A percentile compares a stretch with the other conserved stretches of the same genome.
Evolutionary conservation across 2,888 invertebrate genomes (phyloP).

Genomic region (Dasysyrphus tricinctus): DNA sequence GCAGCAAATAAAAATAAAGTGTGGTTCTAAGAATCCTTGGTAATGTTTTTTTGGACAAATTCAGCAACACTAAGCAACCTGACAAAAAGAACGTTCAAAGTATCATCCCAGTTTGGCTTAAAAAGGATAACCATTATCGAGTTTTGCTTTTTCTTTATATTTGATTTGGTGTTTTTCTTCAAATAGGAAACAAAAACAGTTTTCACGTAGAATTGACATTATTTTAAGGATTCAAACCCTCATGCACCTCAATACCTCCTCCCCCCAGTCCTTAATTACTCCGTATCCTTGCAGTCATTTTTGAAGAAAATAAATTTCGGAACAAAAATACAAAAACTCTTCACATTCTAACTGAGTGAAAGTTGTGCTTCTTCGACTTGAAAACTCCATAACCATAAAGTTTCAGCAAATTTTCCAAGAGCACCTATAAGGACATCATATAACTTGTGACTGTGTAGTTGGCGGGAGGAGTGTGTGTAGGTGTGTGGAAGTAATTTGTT

Average conservation of each 20-base stretch:
- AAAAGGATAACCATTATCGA: background rate
- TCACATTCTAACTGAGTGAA: slow-evolving; percentile 1
- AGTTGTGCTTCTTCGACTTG: slow-evolving; percentile 25
- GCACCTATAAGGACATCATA: background rate
- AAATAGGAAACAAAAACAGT: background rate
- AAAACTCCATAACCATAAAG: slow-evolving; percentile 31
- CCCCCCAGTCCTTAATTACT: background rate
- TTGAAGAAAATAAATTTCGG: slow-evolving; percentile 2
- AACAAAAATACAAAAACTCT: slow-evolving; percentile 13
- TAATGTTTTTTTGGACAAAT: background rate
- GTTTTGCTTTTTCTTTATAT: background rate
- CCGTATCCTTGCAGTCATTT: slow-evolving; percentile 1
- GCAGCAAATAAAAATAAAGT: background rate
- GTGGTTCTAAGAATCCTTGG: background rate
- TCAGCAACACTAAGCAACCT: background rate
- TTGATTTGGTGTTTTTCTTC: background rate
- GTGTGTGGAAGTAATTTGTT: slow-evolving; percentile 33
- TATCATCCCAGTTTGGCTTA: background rate
- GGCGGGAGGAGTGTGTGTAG: background rate
- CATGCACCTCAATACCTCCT: background rate
- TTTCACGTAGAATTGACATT: slow-evolving; percentile 22
- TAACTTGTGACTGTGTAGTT: background rate
- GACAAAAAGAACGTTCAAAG: background rate
- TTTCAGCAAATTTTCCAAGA: slow-evolving; percentile 14
- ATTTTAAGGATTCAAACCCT: background rate